phyloP scores from a whole-genome alignment of 2,888 invertebrate genomes.

The Chesias legatella region DNA sequence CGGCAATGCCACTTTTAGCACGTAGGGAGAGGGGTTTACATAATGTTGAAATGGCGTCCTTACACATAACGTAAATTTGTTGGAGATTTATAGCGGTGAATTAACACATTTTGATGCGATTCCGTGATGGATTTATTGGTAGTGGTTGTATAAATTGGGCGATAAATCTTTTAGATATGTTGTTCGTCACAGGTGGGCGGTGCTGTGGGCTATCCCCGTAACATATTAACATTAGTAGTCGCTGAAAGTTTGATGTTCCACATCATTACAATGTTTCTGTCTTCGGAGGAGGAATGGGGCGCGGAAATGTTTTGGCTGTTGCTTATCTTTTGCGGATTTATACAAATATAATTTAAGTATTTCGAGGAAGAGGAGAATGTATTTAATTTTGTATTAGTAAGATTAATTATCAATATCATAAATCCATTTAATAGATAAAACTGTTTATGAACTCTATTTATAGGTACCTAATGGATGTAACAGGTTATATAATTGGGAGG shows the following conservation, averaged over 20 bases:
- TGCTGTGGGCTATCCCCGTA: slow-evolving; percentile 21
- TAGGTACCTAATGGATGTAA: no score
- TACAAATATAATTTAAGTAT: no score
- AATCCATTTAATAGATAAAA: no score
- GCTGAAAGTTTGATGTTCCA: slow-evolving; percentile 43
- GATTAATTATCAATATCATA: no score
- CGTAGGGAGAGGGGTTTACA: slow-evolving; percentile 6
- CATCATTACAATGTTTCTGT: slow-evolving; percentile 17
- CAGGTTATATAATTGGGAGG: no score
- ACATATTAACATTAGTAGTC: slow-evolving; percentile 21
- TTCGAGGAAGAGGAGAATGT: no score
- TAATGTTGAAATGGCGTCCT: slow-evolving; percentile 44
- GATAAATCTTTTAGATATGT: slow-evolving; percentile 46
- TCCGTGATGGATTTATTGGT: slow-evolving; percentile 70
- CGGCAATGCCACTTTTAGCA: slow-evolving; percentile 46
- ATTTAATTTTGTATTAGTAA: no score
- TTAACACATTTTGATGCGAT: slow-evolving; percentile 63
- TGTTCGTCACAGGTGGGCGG: slow-evolving; percentile 57
- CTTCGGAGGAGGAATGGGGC: slow-evolving; percentile 10
- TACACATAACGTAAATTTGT: slow-evolving; percentile 66
- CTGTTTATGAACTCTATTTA: no score
- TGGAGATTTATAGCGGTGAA: slow-evolving; percentile 62
- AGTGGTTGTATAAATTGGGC: slow-evolving; percentile 57
- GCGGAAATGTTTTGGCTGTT: slow-evolving; percentile 7
- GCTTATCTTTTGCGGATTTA: background rate